Evolutionary conservation across 2,113 vertebrate species (phyloP).

Genomic region (Macroglossus sobrinus): DNA sequence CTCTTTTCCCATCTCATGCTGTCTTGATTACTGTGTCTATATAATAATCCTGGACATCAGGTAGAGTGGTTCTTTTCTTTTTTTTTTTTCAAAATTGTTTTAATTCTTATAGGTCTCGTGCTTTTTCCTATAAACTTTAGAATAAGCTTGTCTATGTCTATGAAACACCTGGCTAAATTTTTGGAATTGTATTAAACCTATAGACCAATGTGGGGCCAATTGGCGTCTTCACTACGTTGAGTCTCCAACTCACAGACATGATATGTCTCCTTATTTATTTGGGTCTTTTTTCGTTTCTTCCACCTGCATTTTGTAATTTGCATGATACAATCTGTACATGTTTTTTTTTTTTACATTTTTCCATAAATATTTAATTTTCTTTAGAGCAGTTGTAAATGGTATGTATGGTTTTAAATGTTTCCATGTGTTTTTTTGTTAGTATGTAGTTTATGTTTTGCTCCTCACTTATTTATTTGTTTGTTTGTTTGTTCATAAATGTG

Average conservation of each 20-base stretch:
- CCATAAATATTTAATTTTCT: neutral
- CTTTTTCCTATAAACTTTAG: neutral
- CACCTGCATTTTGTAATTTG: neutral
- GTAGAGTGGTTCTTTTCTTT: neutral
- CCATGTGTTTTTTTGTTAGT: neutral
- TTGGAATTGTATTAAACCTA: neutral
- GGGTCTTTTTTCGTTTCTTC: neutral
- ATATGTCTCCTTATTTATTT: neutral
- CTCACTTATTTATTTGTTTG: no score
- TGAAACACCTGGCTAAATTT: neutral
- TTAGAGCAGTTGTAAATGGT: neutral
- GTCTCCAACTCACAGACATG: neutral
- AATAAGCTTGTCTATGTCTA: neutral
- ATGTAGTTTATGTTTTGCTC: neutral
- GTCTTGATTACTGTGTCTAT: neutral
- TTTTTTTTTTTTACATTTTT: neutral
- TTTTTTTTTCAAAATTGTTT: neutral
- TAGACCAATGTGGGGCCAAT: neutral
- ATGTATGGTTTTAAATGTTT: neutral
- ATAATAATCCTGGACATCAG: neutral
- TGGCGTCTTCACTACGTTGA: neutral
- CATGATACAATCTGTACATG: neutral
- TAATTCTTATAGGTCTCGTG: neutral
- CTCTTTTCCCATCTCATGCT: neutral
- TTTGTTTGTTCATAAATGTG: neutral